These are phyloP conservation scores for Lycodopsis pacificus DNA, from an alignment of 2,797 vertebrate species.

Conservation along the genomic window DNA sequence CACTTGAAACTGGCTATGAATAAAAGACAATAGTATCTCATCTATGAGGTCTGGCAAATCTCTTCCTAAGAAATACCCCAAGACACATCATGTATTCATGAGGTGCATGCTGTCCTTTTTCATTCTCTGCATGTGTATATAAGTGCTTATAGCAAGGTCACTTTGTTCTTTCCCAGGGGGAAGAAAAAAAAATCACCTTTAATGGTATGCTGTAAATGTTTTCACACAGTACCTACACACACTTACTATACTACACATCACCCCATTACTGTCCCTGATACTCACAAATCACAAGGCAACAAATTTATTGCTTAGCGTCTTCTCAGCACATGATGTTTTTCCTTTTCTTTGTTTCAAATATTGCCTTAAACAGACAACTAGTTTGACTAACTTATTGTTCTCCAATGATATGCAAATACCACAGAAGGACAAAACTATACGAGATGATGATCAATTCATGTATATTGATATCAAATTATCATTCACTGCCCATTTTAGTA, in stretches of 20 bases:
- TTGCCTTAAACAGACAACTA: conserved; percentile 16
- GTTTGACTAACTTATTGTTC: neutral
- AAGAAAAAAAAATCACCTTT: conserved; percentile 6
- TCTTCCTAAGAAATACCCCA: neutral
- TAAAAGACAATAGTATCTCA: neutral
- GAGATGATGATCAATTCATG: neutral
- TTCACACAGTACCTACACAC: conserved; percentile 23
- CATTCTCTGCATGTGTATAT: conserved; percentile 14
- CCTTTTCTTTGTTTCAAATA: conserved; percentile 5
- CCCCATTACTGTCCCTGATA: conserved; percentile 23
- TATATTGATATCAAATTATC: neutral
- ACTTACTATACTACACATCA: neutral
- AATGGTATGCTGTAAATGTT: conserved; percentile 2
- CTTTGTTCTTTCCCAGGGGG: neutral
- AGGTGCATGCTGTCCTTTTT: conserved; percentile 1
- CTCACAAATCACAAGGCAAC: conserved; percentile 38
- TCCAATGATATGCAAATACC: neutral
- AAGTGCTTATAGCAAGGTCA: conserved; percentile 1
- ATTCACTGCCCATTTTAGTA: neutral
- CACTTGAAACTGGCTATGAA: neutral
- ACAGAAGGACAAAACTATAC: neutral
- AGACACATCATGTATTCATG: conserved; percentile 3
- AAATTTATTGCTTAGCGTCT: conserved; percentile 29
- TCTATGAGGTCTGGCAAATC: neutral
- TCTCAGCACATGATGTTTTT: neutral